phyloP scores from a whole-genome alignment of 2,113 vertebrate species.

The Thermophis baileyi region DNA sequence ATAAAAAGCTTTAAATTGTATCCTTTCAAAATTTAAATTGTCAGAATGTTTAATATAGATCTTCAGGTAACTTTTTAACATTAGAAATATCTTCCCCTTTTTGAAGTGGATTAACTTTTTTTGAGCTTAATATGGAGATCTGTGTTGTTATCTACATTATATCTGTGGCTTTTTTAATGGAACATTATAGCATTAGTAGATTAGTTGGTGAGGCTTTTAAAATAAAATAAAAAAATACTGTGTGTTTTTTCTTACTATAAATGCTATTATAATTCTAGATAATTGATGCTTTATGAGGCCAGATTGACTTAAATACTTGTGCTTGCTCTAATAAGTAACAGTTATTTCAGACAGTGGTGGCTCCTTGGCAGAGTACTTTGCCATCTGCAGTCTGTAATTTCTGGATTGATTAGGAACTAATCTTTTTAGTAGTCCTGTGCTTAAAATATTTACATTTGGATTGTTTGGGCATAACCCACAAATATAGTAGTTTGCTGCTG shows the following conservation, averaged over 20 bases:
- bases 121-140: constrained; percentile 35
- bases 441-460: background rate
- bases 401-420: background rate
- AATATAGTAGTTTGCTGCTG: background rate
- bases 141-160: constrained; percentile 10
- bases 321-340: background rate
- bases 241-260: background rate
- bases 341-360: background rate
- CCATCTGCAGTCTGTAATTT: background rate
- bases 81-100: background rate
- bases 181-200: background rate
- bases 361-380: constrained; percentile 3
- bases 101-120: background rate
- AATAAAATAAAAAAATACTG: background rate
- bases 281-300: background rate
- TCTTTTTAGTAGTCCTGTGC: background rate
- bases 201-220: background rate
- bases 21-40: background rate
- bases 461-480: background rate
- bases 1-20: background rate
- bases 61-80: background rate
- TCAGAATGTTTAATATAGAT: constrained; percentile 21
- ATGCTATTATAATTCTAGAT: background rate
- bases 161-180: background rate
- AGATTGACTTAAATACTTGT: background rate